These are phyloP conservation scores for Dryocosmus kuriphilus DNA, from an alignment of 2,888 invertebrate genomes.

Conservation along the genomic window DNA sequence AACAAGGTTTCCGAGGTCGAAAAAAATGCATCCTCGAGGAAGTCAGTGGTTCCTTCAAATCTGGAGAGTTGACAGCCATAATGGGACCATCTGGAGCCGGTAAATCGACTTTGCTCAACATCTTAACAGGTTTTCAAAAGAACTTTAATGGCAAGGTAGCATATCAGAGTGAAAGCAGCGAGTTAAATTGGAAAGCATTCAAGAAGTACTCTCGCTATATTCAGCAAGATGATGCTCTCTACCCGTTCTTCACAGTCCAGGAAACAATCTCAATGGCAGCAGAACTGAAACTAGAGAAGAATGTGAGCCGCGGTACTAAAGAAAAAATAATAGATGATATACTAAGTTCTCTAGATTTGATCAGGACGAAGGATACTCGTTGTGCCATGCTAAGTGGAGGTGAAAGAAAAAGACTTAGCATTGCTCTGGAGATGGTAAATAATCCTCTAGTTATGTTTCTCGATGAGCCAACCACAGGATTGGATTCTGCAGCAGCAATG, in stretches of 20 bases:
- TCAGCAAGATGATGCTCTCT: conserved; percentile 24
- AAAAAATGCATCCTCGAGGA: conserved; percentile 84
- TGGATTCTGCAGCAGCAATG: conserved; percentile 28
- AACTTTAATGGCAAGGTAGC: conserved; percentile 7
- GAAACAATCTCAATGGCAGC: conserved; percentile 31
- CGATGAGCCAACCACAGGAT: conserved; percentile 29
- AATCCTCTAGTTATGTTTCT: conserved; percentile 31
- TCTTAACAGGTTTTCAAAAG: conserved; percentile 92
- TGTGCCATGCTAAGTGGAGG: conserved; percentile 15
- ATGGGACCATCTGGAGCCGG: conserved; percentile 97
- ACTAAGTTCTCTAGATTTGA: conserved; percentile 13
- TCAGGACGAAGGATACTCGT: not conserved
- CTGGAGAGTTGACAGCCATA: conserved; percentile 90
- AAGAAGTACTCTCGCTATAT: conserved; percentile 28
- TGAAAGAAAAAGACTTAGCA: conserved; percentile 16
- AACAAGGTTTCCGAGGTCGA: conserved; percentile 56
- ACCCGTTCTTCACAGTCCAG: conserved; percentile 8
- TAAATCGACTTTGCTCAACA: conserved; percentile 94
- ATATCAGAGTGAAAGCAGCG: not conserved
- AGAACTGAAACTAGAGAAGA: conserved; percentile 8
- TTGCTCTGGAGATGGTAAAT: conserved; percentile 20
- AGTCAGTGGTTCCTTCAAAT: conserved; percentile 85
- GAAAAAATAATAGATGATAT: conserved; percentile 19
- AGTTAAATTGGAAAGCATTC: not conserved
- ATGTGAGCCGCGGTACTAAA: not conserved